Base-by-base conservation (phyloP, 2,113 vertebrate species). In the Grallaria varia region DNA sequence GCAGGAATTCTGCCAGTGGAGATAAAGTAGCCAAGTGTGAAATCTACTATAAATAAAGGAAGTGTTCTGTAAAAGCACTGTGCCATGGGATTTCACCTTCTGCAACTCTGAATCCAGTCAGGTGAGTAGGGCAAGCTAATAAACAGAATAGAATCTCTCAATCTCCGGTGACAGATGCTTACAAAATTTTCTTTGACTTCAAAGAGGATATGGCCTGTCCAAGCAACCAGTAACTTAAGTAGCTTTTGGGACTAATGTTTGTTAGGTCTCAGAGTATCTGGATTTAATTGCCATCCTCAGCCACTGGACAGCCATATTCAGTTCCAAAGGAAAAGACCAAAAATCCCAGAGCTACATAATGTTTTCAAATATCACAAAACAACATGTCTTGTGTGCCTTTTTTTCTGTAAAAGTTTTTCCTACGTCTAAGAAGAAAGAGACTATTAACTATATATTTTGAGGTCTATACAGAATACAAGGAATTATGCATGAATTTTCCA, bases 1-100 rank as follows among this genome's bases (percentile, higher is more conserved):
- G 71, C 31, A 92, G 67, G 59, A 95, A 69, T 90, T 82, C 50
- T 90, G 60, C 68, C 80, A 86, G 55, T 60, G 83, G 67, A 90
- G 64, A 78, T 78, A 92, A 90, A 33, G 59, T 88, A 88, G 42
- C 67, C 90, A 86, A 73, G 42, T 55, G 69, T 89, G 77, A 94
- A 89, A 92, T 79, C 60, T 67, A 22, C 68, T 56, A 52, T 60
- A 91, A 87, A 79, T 74, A 91, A 92, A 86, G 47, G 35, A 77
- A 84, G 16, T 23, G 39, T 56, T 84, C 86, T 88, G 79, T 63
- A 91, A 93, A 88, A 87, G 50, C 50, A 40, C 14, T 37, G 9
- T 74, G 60, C 25, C 56, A 42, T 42, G 63, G 71, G 55, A 42
- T 90, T 63, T 56, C 47, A 55, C 47, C 25, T 84, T 42, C 63